Base-by-base conservation (phyloP, 2,113 vertebrate species). In the Capricornis sumatraensis region DNA sequence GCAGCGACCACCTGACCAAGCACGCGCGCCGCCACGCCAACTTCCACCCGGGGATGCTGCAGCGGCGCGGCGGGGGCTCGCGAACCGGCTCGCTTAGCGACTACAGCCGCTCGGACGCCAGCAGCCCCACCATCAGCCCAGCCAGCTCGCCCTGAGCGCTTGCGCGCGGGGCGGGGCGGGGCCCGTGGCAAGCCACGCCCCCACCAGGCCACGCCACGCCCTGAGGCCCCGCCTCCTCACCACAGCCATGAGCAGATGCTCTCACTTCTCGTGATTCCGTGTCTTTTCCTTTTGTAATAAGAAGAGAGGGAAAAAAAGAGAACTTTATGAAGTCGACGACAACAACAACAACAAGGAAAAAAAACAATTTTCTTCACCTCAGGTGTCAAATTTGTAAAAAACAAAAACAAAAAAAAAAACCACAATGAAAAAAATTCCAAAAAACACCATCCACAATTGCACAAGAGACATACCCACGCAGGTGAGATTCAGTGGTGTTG, bases 1-100 rank as follows among this genome's bases (percentile, higher is more conserved):
- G 99, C 98, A 99, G 99, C 19, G 99, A 99, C 98, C 99, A 99
- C 97, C 99, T 99, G 98, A 99, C 99, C 86, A 99, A 99, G 98
- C 99, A 99, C 0, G 99, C 99, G 53, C 99, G 99, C 13, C 99
- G 99, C 95, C 99, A 99, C 30, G 99, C 99, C 93, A 99, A 99
- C 98, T 99, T 99, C 98, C 99, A 99, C 94, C 99, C 99, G 0
- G 99, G 99, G 98, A 99, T 99, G 99, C 99, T 99, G 76, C 99
- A 99, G 98, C 98, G 99, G 96, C 99, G 99, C 74, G 98, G 99
- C 1, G 98, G 99, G 2, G 95, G 98, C 87, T 98, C 99, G 2
- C 97, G 99, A 87, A 99, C 99, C 28, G 99, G 99, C 91, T 99
- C 99, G 3, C 98, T 99, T 98, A 99, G 99, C 98, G 99, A 99